These are phyloP conservation scores for Miichthys miiuy DNA, from an alignment of 2,797 vertebrate genomes.

Conservation along the genomic window DNA sequence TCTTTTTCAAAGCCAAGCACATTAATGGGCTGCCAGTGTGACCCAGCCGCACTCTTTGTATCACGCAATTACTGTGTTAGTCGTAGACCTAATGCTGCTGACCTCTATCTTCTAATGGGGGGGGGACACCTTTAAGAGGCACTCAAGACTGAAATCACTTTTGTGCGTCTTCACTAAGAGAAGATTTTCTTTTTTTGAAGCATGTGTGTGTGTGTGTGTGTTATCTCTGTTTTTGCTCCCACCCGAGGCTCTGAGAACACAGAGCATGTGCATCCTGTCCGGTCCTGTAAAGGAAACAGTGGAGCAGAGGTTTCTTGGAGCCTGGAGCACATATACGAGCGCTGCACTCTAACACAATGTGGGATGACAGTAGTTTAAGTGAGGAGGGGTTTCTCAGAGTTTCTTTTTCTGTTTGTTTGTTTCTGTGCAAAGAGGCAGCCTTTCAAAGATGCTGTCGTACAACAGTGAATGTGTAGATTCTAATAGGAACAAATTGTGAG, in stretches of 20 bases:
- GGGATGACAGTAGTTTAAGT: slow-evolving; percentile 55
- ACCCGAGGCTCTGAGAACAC: slow-evolving; percentile 66
- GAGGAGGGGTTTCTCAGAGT: slow-evolving; percentile 13
- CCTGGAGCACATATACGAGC: slow-evolving; percentile 60
- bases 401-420: slow-evolving; percentile 25
- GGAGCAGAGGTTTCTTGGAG: slow-evolving; percentile 62
- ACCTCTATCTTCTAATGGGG: slow-evolving; percentile 80
- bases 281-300: slow-evolving; percentile 66
- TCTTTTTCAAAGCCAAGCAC: slow-evolving; percentile 63
- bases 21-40: slow-evolving; percentile 73
- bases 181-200: slow-evolving; percentile 14
- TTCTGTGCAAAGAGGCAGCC: slow-evolving; percentile 15
- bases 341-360: slow-evolving; percentile 56
- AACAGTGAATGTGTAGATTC: slow-evolving; percentile 27
- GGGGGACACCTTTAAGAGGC: slow-evolving; percentile 73
- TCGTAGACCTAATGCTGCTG: slow-evolving; percentile 75
- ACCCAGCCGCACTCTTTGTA: slow-evolving; percentile 66
- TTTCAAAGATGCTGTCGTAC: slow-evolving; percentile 18
- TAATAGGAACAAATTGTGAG: slow-evolving; percentile 31
- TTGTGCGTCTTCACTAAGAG: slow-evolving; percentile 51
- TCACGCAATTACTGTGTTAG: slow-evolving; percentile 76
- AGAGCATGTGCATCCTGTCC: slow-evolving; percentile 76
- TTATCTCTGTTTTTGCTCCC: slow-evolving; percentile 38
- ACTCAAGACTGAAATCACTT: slow-evolving; percentile 76
- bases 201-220: slow-evolving; percentile 3